Evolutionary conservation across 2,888 invertebrate genomes (phyloP).

Genomic region (Piscicola geometra): DNA sequence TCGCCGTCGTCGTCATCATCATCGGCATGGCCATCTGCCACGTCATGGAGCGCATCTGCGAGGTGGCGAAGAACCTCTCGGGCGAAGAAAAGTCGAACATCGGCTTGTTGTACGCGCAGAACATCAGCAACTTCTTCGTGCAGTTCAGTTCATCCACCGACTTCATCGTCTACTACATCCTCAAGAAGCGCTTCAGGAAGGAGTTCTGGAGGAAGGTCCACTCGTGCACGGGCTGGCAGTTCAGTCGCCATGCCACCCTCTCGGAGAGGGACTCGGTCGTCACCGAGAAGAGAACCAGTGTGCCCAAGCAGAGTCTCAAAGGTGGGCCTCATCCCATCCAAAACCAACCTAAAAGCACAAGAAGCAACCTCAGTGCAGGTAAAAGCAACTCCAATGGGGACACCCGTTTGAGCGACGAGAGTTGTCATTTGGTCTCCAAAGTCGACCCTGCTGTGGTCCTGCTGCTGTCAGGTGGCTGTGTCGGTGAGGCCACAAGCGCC

Average conservation of each 20-base stretch:
- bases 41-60: conserved; percentile 28
- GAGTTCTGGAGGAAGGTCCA: conserved; percentile 29
- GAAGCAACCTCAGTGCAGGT: background rate
- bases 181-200: conserved; percentile 31
- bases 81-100: conserved; percentile 22
- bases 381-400: background rate
- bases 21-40: conserved; percentile 28
- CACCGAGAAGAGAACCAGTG: background rate
- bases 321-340: background rate
- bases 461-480: too few species aligned
- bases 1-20: conserved; percentile 37
- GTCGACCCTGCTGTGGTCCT: too few species aligned
- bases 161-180: conserved; percentile 36
- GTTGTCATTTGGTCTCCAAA: too few species aligned
- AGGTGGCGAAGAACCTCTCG: conserved; percentile 13
- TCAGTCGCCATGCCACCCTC: background rate
- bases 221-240: background rate
- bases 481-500: too few species aligned
- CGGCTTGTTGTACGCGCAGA: conserved; percentile 27
- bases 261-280: background rate
- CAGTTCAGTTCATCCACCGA: conserved; percentile 36
- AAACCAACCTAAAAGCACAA: background rate
- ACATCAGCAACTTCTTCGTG: conserved; percentile 35
- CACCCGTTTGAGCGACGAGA: too few species aligned
- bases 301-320: background rate